Conservation (phyloP, 2,113 vertebrate genomes). For the Brachyhypopomus occidentalis region DNA sequence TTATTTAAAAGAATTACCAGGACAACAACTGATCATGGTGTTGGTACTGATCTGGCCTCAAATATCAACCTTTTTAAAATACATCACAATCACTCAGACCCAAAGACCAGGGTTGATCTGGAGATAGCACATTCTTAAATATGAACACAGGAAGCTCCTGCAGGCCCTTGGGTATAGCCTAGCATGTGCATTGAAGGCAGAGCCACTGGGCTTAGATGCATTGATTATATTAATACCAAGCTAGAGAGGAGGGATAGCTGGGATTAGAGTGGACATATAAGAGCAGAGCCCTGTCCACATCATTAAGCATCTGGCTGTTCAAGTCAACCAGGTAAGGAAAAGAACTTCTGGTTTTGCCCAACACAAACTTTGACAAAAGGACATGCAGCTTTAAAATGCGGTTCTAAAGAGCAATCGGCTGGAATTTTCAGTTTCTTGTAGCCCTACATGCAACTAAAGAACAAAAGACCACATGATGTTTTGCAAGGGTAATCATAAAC, state of each 20-base stretch:
- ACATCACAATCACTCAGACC: not conserved
- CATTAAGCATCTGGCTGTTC: conserved; percentile 18
- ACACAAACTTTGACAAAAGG: not conserved
- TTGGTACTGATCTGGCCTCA: not conserved
- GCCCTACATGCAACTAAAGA: not conserved
- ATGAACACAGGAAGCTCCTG: not conserved
- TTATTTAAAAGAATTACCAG: not conserved
- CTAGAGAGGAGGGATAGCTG: conserved; percentile 56
- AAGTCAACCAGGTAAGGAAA: conserved; percentile 28
- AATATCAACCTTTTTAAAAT: not conserved
- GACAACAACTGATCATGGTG: not conserved
- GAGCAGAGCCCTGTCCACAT: conserved; percentile 52
- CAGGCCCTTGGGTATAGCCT: conserved; percentile 7
- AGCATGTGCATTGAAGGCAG: conserved; percentile 38
- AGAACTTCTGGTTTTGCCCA: not conserved
- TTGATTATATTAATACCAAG: conserved; percentile 22
- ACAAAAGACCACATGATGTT: not conserved
- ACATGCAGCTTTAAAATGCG: not conserved
- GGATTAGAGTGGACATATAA: conserved; percentile 62
- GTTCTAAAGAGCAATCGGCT: no score
- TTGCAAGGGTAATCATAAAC: not conserved
- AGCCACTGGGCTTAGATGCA: conserved; percentile 61
- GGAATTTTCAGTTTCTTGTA: not conserved
- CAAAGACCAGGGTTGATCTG: not conserved
- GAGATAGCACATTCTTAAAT: conserved; percentile 1